A percentile compares a stretch with the other conserved stretches of the same genome.
Evolutionary conservation across 2,797 vertebrate species (phyloP).

Genomic region (Periophthalmus magnuspinnatus): DNA sequence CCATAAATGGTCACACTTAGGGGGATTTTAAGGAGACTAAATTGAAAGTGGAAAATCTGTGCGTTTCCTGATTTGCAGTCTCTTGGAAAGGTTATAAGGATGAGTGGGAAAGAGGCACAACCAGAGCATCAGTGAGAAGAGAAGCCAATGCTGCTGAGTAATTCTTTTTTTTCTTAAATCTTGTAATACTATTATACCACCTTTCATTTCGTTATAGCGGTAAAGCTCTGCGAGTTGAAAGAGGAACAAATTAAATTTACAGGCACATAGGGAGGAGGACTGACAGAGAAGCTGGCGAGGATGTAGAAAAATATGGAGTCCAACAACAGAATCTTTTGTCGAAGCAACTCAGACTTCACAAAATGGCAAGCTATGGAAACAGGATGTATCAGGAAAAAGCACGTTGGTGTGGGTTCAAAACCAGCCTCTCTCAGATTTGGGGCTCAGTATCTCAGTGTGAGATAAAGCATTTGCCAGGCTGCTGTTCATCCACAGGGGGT

Average conservation of each 20-base stretch:
- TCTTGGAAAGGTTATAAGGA: not conserved
- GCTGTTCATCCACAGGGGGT: slow-evolving; percentile 60
- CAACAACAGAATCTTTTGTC: slow-evolving; percentile 56
- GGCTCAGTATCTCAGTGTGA: slow-evolving; percentile 49
- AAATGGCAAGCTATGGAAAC: slow-evolving; percentile 41
- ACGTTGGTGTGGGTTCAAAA: slow-evolving; percentile 50
- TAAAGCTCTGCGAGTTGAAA: slow-evolving; percentile 57
- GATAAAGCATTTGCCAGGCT: slow-evolving; percentile 65
- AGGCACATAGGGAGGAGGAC: slow-evolving; percentile 56
- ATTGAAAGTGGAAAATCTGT: slow-evolving; percentile 1
- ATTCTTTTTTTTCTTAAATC: slow-evolving; percentile 54
- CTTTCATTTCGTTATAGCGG: slow-evolving; percentile 59
- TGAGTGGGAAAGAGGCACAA: slow-evolving; percentile 10
- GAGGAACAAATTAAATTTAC: slow-evolving; percentile 68
- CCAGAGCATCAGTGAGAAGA: slow-evolving; percentile 8
- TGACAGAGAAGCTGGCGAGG: slow-evolving; percentile 52
- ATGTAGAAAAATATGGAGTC: slow-evolving; percentile 51
- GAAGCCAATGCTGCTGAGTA: slow-evolving; percentile 23
- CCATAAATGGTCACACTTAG: not conserved
- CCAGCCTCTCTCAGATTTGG: slow-evolving; percentile 33
- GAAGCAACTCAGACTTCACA: slow-evolving; percentile 42
- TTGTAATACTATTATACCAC: slow-evolving; percentile 58
- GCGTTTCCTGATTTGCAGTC: not conserved
- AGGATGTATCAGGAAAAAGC: slow-evolving; percentile 27
- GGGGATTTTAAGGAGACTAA: slow-evolving; percentile 6